Evolutionary conservation across 2,797 vertebrate species (phyloP).

Genomic region (Artibeus lituratus): DNA sequence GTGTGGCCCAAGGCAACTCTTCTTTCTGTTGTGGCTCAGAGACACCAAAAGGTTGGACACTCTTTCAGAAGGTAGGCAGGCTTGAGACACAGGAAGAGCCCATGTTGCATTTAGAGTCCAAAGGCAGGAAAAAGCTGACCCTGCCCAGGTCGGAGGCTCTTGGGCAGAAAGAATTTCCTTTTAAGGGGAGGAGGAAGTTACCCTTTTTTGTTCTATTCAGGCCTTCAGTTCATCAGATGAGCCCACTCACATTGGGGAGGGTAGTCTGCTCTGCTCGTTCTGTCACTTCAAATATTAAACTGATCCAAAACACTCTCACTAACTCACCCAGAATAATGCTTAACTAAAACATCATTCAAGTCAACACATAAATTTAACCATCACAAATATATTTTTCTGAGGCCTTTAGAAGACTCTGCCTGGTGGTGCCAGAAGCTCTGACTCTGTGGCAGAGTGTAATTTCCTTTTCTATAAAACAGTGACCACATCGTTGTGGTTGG

Average conservation of each 20-base stretch:
- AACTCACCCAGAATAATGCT: neutral
- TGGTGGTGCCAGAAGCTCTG: accelerated
- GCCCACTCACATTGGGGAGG: neutral
- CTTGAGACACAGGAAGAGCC: neutral
- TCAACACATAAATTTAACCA: neutral
- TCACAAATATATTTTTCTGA: neutral
- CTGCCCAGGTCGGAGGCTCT: neutral
- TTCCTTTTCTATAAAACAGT: neutral
- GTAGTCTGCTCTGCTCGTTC: neutral
- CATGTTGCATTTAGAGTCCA: neutral
- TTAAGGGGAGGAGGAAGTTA: neutral
- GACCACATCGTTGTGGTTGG: neutral
- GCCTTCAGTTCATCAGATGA: neutral
- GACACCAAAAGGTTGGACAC: no score
- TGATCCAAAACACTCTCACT: neutral
- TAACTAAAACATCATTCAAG: neutral
- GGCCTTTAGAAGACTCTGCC: neutral
- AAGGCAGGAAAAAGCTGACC: neutral
- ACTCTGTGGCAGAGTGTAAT: accelerated
- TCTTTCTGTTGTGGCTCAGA: no score
- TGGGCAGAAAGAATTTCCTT: neutral
- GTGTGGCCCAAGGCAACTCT: no score
- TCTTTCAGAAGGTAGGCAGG: neutral
- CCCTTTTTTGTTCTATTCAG: neutral
- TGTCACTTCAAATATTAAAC: neutral